Evolutionary conservation across 2,888 invertebrate species (phyloP).

Genomic region (Rapana venosa): DNA sequence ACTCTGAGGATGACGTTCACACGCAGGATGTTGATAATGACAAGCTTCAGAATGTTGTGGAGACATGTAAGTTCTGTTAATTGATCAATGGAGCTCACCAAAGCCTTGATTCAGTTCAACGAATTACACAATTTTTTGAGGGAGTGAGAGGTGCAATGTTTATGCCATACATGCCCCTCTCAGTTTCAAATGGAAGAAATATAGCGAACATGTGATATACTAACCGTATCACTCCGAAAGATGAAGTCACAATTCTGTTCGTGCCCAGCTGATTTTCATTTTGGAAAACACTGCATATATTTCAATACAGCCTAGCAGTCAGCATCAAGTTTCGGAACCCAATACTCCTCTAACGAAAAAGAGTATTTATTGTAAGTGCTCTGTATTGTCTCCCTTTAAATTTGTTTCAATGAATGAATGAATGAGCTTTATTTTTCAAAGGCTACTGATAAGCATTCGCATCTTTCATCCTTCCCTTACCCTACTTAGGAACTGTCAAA

Average conservation of each 20-base stretch:
- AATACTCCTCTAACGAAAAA: neutral
- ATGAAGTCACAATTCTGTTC: neutral
- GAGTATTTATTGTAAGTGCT: neutral
- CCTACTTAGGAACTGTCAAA: no score
- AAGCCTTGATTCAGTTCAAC: neutral
- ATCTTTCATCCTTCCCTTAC: no score
- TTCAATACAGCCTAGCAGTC: conserved; percentile 9
- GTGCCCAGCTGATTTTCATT: neutral
- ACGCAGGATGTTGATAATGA: no score
- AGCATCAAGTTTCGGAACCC: neutral
- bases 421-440: no score
- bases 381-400: neutral
- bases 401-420: no score
- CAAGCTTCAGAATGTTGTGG: no score
- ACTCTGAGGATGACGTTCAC: no score
- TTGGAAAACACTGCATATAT: conserved; percentile 17
- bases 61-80: no score
- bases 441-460: no score
- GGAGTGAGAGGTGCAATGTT: neutral
- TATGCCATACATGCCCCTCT: neutral
- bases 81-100: no score
- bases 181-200: neutral
- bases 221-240: neutral
- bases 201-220: neutral
- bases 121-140: neutral